Base-by-base conservation (phyloP, 2,797 vertebrate genomes). In the Discoglossus pictus region DNA sequence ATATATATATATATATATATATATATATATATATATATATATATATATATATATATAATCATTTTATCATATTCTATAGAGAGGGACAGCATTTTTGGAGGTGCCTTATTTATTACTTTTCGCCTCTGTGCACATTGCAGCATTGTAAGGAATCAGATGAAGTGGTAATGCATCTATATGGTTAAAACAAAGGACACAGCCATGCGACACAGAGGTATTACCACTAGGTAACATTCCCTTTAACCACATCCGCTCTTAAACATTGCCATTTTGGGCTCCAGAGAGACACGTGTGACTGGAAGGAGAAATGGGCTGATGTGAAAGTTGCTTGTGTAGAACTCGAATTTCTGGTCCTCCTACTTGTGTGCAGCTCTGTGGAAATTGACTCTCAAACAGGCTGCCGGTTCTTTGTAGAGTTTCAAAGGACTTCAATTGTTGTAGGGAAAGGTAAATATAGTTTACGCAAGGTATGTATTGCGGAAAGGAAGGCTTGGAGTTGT, bases 391-490 rank as follows among this genome's bases (percentile, higher is more conserved):
- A 69, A 24, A 55, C 13, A 79, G 66, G 76, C 78, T 73, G 64
- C 20, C 52, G 73, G 56, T 72, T 62, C 31, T 66, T 73, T 73
- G 64, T 64, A 46, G 9, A n/a, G 25, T 51, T 58, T 52, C 65
- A 48, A 58, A 43, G 24, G 69, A 67, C 75, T 75, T 73, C 56
- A 56, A 61, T 72, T 63, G 70, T 73, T 75, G 51, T 66, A 76
- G 71, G 82, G 75, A 74, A 65, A 78, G 75, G 70, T 77, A 79
- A 75, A 52, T 79, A 80, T 75, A 79, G 76, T 77, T 80, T 82
- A 73, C 66, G 69, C 68, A 58, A 77, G 75, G 73, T 78, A 53
- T 27, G 72, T 61, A 76, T 82, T 77, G 80, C 71, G 53, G 71
- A 74, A 78, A 79, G 76, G 79, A 78, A 65, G 75, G 65, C 70